A percentile compares a stretch with the other conserved stretches of the same genome.
phyloP scores from a whole-genome alignment of 2,888 invertebrate species.

The Calliphora vomitoria region DNA sequence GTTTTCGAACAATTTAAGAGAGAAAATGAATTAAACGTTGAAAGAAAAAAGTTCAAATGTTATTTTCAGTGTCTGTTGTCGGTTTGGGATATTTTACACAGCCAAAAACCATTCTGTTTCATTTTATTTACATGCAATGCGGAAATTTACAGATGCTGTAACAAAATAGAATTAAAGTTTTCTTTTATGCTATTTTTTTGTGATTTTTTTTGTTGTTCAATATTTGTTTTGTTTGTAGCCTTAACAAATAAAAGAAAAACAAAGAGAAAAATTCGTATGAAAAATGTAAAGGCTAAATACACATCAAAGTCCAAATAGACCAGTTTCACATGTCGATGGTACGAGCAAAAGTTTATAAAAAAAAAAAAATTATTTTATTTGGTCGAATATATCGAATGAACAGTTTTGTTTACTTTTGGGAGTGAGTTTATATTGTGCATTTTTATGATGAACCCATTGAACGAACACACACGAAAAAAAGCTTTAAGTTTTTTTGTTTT shows the following conservation, averaged over 20 bases:
- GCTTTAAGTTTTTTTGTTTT: background rate
- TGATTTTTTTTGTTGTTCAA: background rate
- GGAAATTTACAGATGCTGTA: constrained; percentile 67
- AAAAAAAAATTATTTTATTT: constrained; percentile 34
- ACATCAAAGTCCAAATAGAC: constrained; percentile 66
- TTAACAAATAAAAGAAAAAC: constrained; percentile 10
- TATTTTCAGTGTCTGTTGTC: constrained; percentile 33
- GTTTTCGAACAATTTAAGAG: constrained; percentile 46
- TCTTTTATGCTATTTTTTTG: background rate
- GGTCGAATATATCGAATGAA: constrained; percentile 18
- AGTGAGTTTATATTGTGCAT: constrained; percentile 17
- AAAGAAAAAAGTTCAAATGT: constrained; percentile 54
- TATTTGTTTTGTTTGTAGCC: constrained; percentile 18
- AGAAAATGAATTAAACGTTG: constrained; percentile 24
- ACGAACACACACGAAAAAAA: background rate
- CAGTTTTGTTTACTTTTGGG: constrained; percentile 29
- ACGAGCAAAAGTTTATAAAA: constrained; percentile 14
- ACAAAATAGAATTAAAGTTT: constrained; percentile 19
- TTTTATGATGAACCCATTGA: background rate
- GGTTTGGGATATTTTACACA: background rate
- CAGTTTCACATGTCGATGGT: constrained; percentile 38
- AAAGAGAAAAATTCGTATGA: constrained; percentile 21
- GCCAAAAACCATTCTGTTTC: constrained; percentile 4
- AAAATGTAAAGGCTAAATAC: constrained; percentile 61
- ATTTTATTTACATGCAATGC: constrained; percentile 58